phyloP scores from a whole-genome alignment of 2,113 vertebrate genomes.

The Equus quagga region DNA sequence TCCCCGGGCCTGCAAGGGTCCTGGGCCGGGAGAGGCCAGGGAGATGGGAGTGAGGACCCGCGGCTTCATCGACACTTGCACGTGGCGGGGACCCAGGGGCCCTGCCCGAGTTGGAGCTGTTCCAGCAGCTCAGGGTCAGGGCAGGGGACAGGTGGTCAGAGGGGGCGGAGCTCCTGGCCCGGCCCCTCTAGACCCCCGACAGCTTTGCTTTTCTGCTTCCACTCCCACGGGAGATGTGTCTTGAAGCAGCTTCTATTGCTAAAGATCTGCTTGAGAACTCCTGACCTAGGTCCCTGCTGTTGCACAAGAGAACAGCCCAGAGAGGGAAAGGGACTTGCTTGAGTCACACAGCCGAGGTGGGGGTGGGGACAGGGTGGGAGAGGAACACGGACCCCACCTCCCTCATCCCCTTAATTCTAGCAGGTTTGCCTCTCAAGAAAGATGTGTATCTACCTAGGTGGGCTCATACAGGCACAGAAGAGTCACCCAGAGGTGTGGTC shows the following conservation, averaged over 20 bases:
- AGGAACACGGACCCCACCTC: accelerated
- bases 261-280: background rate
- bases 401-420: background rate
- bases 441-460: accelerated
- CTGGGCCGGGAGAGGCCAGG: no score
- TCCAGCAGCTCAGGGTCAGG: background rate
- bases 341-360: background rate
- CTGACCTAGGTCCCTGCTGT: background rate
- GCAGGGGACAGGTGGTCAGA: accelerated
- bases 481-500: background rate
- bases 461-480: background rate
- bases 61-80: background rate
- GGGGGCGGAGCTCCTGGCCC: background rate
- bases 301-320: background rate
- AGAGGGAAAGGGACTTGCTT: background rate
- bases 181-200: accelerated
- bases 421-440: background rate
- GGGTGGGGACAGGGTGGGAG: background rate
- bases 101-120: background rate
- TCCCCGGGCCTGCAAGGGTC: background rate
- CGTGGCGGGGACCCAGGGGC: background rate
- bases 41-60: background rate
- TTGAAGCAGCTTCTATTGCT: accelerated
- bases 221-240: no score
- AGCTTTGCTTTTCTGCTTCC: background rate